Conservation (phyloP, 1,140 invertebrate species). For the Coptotermes formosanus region DNA sequence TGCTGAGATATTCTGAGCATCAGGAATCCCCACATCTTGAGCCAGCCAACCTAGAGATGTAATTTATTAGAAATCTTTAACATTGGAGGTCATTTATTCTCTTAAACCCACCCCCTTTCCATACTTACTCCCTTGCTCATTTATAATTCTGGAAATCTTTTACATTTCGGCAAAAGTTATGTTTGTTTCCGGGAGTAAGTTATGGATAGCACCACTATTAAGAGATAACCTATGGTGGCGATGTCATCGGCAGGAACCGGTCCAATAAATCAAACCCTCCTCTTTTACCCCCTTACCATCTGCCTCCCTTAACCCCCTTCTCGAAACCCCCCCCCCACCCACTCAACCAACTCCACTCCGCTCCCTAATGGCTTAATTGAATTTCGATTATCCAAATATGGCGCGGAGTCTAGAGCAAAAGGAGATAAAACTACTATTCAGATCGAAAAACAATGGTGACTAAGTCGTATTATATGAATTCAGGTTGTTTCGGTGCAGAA, state of each 20-base stretch:
- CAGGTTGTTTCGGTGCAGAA: background rate
- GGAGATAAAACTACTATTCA: conserved; percentile 23
- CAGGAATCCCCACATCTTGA: background rate
- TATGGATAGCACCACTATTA: background rate
- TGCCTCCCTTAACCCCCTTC: background rate
- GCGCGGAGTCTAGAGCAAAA: background rate
- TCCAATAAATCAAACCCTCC: conserved; percentile 28
- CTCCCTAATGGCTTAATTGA: conserved; percentile 27
- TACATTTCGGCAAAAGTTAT: conserved; percentile 25
- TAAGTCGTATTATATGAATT: conserved; percentile 3
- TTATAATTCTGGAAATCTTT: conserved; percentile 10
- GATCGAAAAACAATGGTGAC: conserved; percentile 23
- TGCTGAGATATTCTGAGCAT: background rate
- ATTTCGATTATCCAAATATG: conserved; percentile 29
- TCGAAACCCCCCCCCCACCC: background rate
- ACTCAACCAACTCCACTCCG: background rate
- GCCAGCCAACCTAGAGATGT: background rate
- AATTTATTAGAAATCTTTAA: conserved; percentile 18
- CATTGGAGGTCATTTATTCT: conserved; percentile 1
- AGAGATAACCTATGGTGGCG: conserved; percentile 24
- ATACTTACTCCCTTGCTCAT: background rate
- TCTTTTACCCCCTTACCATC: background rate
- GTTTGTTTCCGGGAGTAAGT: conserved; percentile 24
- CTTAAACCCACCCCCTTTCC: background rate
- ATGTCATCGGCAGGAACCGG: conserved; percentile 26